Evolutionary conservation across 1,140 invertebrate species (phyloP), one percentile per base, ranked within the genome.

Genomic region (Zaprionus davidi): DNA sequence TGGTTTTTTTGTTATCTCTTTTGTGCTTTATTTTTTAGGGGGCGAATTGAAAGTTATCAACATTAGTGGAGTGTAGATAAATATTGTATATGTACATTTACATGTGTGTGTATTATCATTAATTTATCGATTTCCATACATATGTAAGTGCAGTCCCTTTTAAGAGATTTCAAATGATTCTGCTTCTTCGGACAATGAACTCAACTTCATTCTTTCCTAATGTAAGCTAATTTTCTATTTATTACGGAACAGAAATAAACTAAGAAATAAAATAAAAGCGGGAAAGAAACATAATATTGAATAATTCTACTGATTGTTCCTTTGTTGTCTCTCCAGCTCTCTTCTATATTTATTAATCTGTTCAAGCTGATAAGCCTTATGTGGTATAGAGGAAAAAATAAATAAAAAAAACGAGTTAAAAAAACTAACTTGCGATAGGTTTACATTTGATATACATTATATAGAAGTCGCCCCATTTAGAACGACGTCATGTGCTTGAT

Each of bases 91-190:
- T 36, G 17, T 38, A 22, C 41, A 46, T 46, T 17, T 17, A 15
- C n/a, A 13, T 41, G 13, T 15, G 31, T 11, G 9, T 34, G 9
- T 69, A 57, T 63, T 58, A 70, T 70, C 53, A 70, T 51, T 75
- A 67, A 75, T 70, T 31, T 41, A 75, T 75, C 67, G 59, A 49
- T 71, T 63, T 26, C 6, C n/a, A 51, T 60, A 13, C 20, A 41
- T 36, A 22, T 22, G 22, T 22, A 15, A n/a, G 26, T 34, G 7
- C 57, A 55, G 41, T n/a, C 41, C 41, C n/a, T 11, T 46, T 44
- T 44, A 44, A 17, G n/a, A n/a, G 41, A 9, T 46, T 46, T 20
- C n/a, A 9, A 46, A 9, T 46, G 41, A 17, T 46, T 46, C n/a
- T 17, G 7, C 2, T n/a, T n/a, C 41, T 46, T 11, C 41, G 41